phyloP scores from a whole-genome alignment of 2,113 vertebrate genomes.

The Mesocricetus auratus region DNA sequence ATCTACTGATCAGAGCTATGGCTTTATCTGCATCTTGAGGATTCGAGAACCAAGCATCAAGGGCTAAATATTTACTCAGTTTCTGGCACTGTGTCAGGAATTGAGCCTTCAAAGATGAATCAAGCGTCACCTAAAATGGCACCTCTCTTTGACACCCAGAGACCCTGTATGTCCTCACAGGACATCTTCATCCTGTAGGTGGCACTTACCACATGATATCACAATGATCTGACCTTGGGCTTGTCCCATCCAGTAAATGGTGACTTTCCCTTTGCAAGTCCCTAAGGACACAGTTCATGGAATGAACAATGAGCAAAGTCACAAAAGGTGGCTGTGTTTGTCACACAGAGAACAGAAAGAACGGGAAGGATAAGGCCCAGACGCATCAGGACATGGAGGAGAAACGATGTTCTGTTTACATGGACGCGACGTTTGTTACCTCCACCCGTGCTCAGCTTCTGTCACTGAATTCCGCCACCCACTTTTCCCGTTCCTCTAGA shows the following conservation, averaged over 20 bases:
- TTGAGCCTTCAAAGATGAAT: neutral
- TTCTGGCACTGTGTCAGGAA: conserved; percentile 6
- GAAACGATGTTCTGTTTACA: neutral
- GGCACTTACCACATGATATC: neutral
- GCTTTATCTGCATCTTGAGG: neutral
- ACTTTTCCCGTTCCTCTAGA: neutral
- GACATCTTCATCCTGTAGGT: neutral
- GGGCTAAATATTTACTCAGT: conserved; percentile 5
- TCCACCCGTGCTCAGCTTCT: neutral
- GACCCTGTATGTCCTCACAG: neutral
- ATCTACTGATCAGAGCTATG: neutral
- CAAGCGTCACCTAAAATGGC: neutral
- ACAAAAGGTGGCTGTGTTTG: neutral
- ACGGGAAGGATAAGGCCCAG: neutral
- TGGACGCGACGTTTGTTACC: neutral
- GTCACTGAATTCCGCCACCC: neutral
- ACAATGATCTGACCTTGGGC: neutral
- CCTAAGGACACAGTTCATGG: neutral
- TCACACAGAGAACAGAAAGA: neutral
- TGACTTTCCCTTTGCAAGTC: neutral
- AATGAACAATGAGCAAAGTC: neutral
- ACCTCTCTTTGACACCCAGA: neutral
- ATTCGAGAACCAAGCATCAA: neutral
- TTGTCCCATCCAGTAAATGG: neutral
- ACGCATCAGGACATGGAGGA: neutral